Percentiles rank a stretch among this genome's conserved stretches.
phyloP scores from a whole-genome alignment of 2,888 invertebrate species.

The Gryllus longicercus region DNA sequence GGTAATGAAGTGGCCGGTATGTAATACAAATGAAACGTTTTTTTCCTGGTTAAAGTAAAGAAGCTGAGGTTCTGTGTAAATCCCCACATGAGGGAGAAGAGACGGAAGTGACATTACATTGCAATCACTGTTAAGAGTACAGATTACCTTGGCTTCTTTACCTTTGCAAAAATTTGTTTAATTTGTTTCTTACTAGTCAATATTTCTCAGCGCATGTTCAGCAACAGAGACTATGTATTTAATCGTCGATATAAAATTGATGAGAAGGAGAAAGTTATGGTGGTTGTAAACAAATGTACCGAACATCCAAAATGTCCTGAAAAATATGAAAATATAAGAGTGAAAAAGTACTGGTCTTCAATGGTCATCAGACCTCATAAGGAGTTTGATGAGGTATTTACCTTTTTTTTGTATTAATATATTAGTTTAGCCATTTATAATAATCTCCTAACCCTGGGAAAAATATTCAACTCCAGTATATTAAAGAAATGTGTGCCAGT shows the following conservation, averaged over 20 bases:
- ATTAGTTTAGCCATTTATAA: slow-evolving; percentile 41
- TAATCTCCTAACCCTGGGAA: not conserved
- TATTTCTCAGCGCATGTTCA: slow-evolving; percentile 64
- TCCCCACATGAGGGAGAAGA: not conserved
- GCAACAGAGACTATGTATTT: slow-evolving; percentile 84
- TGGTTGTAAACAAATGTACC: slow-evolving; percentile 66
- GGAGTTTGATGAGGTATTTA: slow-evolving; percentile 51
- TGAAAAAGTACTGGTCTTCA: slow-evolving; percentile 79
- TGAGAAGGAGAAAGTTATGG: slow-evolving; percentile 55
- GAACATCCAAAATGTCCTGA: slow-evolving; percentile 67
- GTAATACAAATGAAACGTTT: slow-evolving; percentile 41
- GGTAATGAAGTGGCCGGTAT: slow-evolving; percentile 86
- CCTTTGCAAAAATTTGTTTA: too few species aligned
- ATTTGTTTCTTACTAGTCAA: not conserved
- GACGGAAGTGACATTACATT: too few species aligned
- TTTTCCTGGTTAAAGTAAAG: not conserved
- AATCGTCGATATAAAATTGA: slow-evolving; percentile 63
- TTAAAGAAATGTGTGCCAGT: not conserved
- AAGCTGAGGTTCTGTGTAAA: not conserved
- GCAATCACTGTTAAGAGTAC: not conserved
- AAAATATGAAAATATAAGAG: slow-evolving; percentile 65
- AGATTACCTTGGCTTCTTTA: not conserved
- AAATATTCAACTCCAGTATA: too few species aligned
- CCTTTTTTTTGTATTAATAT: slow-evolving; percentile 41
- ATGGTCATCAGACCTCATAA: slow-evolving; percentile 75